Conservation (phyloP, 92 coral and sea anemone genomes). For the Bergia sp. region DNA sequence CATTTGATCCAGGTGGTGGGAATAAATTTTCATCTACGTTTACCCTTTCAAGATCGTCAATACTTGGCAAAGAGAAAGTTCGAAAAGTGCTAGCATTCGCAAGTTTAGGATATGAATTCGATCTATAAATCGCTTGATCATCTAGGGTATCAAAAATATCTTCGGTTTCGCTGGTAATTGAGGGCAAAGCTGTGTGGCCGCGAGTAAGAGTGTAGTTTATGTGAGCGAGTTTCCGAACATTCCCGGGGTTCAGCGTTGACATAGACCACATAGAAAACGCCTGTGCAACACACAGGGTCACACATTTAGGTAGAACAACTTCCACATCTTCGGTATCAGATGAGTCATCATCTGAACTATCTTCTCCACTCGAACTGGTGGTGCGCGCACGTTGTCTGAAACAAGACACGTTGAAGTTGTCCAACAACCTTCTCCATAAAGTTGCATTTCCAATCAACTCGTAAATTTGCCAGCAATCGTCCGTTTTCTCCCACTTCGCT, state of each 20-base stretch:
- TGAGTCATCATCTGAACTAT: conserved; percentile 61
- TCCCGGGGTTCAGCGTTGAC: conserved; percentile 94
- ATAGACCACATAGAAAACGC: conserved; percentile 88
- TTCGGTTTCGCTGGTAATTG: conserved; percentile 66
- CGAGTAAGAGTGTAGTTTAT: conserved; percentile 30
- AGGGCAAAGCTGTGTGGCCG: conserved; percentile 56
- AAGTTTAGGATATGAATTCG: conserved; percentile 87
- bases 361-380: conserved; percentile 18
- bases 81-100: conserved; percentile 75
- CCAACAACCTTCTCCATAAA: conserved; percentile 78
- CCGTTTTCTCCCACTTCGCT: conserved; percentile 76
- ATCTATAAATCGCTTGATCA: conserved; percentile 65
- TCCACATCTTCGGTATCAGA: conserved; percentile 74
- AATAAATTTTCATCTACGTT: conserved; percentile 75
- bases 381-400: conserved; percentile 11
- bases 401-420: conserved; percentile 56
- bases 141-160: conserved; percentile 64
- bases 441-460: conserved; percentile 78
- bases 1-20: conserved; percentile 30
- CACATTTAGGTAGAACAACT: conserved; percentile 71
- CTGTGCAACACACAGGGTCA: conserved; percentile 80
- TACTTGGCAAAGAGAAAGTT: conserved; percentile 79
- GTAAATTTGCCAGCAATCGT: conserved; percentile 67
- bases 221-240: conserved; percentile 75
- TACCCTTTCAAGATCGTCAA: conserved; percentile 78